Conservation (phyloP, 2,888 invertebrate genomes). For the Callyntrura sp. region DNA sequence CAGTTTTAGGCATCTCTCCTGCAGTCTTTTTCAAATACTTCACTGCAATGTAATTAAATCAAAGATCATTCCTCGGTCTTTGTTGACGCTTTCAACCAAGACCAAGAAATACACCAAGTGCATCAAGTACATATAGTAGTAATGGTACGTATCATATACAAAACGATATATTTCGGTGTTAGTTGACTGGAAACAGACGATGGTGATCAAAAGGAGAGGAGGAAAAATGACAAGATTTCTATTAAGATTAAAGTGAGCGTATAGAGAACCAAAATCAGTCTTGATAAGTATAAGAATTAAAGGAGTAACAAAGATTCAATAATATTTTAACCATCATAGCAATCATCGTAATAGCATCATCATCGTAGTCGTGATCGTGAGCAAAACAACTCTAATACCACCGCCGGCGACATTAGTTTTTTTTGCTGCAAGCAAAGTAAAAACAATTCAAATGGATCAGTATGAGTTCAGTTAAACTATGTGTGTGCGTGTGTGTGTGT, state of each 20-base stretch:
- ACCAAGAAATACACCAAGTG: too few species aligned
- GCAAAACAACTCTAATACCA: conserved; percentile 8
- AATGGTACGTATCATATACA: not conserved
- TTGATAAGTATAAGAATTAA: too few species aligned
- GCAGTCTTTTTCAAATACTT: not conserved
- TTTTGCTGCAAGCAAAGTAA: not conserved
- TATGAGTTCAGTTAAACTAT: too few species aligned
- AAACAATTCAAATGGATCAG: conserved; percentile 19
- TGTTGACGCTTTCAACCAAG: too few species aligned
- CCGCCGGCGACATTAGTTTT: not conserved
- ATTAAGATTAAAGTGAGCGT: conserved; percentile 8
- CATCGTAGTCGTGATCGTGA: conserved; percentile 5
- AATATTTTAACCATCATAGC: conserved; percentile 24
- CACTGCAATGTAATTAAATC: conserved; percentile 25
- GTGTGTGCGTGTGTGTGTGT: too few species aligned
- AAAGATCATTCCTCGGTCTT: too few species aligned
- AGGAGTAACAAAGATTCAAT: conserved; percentile 21
- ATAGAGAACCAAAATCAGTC: not conserved
- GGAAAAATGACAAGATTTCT: conserved; percentile 24
- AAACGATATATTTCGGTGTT: not conserved
- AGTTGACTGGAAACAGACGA: conserved; percentile 16
- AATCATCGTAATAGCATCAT: conserved; percentile 20
- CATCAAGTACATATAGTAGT: too few species aligned
- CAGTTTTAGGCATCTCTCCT: not conserved
- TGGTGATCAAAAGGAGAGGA: not conserved